A percentile compares a stretch with the other conserved stretches of the same genome.
These are phyloP conservation scores for Maniola jurtina DNA, from an alignment of 1,140 invertebrate genomes.

Conservation along the genomic window DNA sequence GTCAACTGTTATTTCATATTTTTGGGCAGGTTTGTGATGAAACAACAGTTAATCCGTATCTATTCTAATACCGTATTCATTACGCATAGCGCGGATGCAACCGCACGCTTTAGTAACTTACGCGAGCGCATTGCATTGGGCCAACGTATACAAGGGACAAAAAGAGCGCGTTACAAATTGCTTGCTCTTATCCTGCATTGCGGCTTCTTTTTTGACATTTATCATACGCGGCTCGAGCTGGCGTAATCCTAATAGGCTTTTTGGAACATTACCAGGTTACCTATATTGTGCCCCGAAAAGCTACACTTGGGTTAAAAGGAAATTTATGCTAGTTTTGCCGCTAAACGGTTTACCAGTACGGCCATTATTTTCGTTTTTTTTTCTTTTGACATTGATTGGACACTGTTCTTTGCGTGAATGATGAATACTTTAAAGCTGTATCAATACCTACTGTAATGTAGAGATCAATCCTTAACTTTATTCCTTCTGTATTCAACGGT, in stretches of 20 bases:
- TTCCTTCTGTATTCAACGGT: too few relatives aligned
- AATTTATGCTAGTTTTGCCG: constrained; percentile 23
- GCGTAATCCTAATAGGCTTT: constrained; percentile 62
- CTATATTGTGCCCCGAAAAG: constrained; percentile 36
- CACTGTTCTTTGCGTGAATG: too few relatives aligned
- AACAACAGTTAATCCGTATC: too few relatives aligned
- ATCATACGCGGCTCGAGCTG: constrained; percentile 51
- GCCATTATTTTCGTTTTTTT: constrained; percentile 6
- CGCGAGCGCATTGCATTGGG: too few relatives aligned
- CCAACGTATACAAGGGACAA: background rate
- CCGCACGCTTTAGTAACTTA: too few relatives aligned
- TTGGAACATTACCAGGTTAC: constrained; percentile 72
- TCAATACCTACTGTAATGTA: too few relatives aligned
- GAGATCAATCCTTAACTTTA: too few relatives aligned
- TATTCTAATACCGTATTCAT: too few relatives aligned
- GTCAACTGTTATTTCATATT: too few relatives aligned
- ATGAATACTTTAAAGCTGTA: too few relatives aligned
- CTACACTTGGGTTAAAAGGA: constrained; percentile 28
- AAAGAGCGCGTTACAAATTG: constrained; percentile 41
- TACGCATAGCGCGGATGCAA: too few relatives aligned
- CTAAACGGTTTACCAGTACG: constrained; percentile 7
- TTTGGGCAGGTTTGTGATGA: too few relatives aligned
- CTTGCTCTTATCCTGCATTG: constrained; percentile 61
- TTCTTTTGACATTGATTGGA: background rate
- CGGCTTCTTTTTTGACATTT: constrained; percentile 70